phyloP scores from a whole-genome alignment of 2,797 vertebrate genomes.

The Microcaecilia unicolor region DNA sequence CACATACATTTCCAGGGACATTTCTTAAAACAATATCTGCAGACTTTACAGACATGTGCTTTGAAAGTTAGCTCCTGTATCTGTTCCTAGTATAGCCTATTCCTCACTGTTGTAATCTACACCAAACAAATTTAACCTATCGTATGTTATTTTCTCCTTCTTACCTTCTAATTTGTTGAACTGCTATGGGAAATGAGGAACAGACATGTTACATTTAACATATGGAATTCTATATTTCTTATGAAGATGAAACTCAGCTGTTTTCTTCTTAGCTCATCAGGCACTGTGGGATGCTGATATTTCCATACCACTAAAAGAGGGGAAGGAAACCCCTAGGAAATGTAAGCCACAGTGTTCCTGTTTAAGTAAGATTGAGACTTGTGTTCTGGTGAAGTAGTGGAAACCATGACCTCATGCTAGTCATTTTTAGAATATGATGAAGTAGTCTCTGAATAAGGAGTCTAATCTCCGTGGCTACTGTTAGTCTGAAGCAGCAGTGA shows the following conservation, averaged over 20 bases:
- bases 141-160: too few species aligned
- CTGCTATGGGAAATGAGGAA: too few species aligned
- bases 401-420: conserved; percentile 54
- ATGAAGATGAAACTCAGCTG: conserved; percentile 17
- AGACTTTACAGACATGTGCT: too few species aligned
- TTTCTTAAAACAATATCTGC: too few species aligned
- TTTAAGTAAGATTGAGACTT: conserved; percentile 34
- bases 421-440: conserved; percentile 30
- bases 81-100: too few species aligned
- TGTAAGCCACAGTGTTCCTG: conserved; percentile 35
- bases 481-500: conserved; percentile 33
- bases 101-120: too few species aligned
- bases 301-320: conserved; percentile 10
- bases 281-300: conserved; percentile 1
- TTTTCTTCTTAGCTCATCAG: conserved; percentile 1
- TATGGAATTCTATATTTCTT: background rate
- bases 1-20: too few species aligned
- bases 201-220: too few species aligned
- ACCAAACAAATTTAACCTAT: too few species aligned
- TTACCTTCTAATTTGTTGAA: too few species aligned
- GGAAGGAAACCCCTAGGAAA: conserved; percentile 25
- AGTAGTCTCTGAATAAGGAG: conserved; percentile 22
- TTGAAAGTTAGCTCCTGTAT: too few species aligned
- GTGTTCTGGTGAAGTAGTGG: conserved; percentile 53
- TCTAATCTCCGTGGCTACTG: conserved; percentile 32